A percentile compares a stretch with the other conserved stretches of the same genome.
These are phyloP conservation scores for Oscheius myriophilus DNA, from an alignment of 2,888 invertebrate genomes.

Conservation along the genomic window DNA sequence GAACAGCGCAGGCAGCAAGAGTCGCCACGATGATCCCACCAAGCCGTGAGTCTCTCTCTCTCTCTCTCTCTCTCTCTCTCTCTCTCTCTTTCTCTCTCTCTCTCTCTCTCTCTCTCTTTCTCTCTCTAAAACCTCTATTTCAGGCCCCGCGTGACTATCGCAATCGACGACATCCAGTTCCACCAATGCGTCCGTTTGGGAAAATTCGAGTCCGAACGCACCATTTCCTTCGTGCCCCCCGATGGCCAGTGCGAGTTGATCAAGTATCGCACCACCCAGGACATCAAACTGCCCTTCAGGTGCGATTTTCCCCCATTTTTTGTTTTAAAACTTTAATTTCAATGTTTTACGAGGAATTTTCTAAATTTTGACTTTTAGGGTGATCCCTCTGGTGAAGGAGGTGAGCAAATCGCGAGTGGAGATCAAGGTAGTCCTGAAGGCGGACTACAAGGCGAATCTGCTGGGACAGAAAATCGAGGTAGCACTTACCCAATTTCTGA, in stretches of 20 bases:
- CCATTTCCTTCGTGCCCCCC: slow-evolving; percentile 98
- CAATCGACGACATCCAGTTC: slow-evolving; percentile 99
- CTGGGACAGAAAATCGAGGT: slow-evolving; percentile 97
- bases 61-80: not conserved
- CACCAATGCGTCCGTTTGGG: slow-evolving; percentile 99
- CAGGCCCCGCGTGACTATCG: slow-evolving; percentile 88
- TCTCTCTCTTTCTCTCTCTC: no score
- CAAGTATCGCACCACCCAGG: slow-evolving; percentile 99
- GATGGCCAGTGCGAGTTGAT: slow-evolving; percentile 99
- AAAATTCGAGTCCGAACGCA: slow-evolving; percentile 99
- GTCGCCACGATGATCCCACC: slow-evolving; percentile 26
- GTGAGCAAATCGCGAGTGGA: slow-evolving; percentile 99
- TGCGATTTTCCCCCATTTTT: no score
- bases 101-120: not conserved
- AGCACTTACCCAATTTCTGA: not conserved
- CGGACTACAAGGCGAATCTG: slow-evolving; percentile 96
- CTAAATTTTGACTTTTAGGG: slow-evolving; percentile 79
- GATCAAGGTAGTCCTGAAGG: slow-evolving; percentile 95
- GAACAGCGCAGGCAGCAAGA: slow-evolving; percentile 4
- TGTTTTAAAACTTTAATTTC: no score
- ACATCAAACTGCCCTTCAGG: slow-evolving; percentile 94
- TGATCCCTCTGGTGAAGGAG: slow-evolving; percentile 96
- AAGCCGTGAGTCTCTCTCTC: slow-evolving; percentile 32
- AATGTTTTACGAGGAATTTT: no score
- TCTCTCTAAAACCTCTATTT: slow-evolving; percentile 1